Evolutionary conservation across 2,797 vertebrate genomes (phyloP), one percentile per base, ranked within the genome.

Genomic region (Tachyglossus aculeatus): DNA sequence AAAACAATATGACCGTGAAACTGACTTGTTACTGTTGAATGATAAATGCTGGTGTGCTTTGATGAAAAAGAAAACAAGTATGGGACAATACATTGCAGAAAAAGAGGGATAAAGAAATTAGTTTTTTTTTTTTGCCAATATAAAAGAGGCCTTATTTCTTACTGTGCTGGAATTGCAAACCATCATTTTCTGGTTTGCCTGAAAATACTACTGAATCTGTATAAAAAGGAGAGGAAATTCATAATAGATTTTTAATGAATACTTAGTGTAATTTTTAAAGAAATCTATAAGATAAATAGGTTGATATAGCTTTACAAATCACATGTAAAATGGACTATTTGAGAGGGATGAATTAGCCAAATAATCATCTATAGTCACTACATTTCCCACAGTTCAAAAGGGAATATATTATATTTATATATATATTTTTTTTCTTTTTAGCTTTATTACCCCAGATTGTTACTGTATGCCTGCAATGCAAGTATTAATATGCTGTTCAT

Each of bases 141-240:
- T 82, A 83, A 91, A 89, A 90, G 96, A 95, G 96, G 98, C 98
- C 97, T 98, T 98, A 96, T 92, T 94, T 93, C 94, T 94, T 96
- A 94, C 93, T 95, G 94, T 93, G 93, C 95, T 95, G 95, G 92
- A 95, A 87, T 91, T 81, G 88, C 91, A 91, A 84, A 91, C 93
- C 91, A 83, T 74, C 84, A 76, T 87, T 83, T 85, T 85, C 86
- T 71, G 88, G 93, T 94, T 93, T 94, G 92, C 92, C 90, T 86
- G 86, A 86, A 93, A 94, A 95, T 96, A 98, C 97, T 98, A 98
- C 97, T 99, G 97, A 98, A 92, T 95, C 91, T 96, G 91, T 96
- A 92, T 93, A 95, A 94, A 92, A 92, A 90, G 90, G 80, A 93
- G 88, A 89, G 86, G 88, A 90, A 88, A 81, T 85, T 91, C 92